phyloP scores from a whole-genome alignment of 2,888 invertebrate genomes.

The Pherbina coryleti region DNA sequence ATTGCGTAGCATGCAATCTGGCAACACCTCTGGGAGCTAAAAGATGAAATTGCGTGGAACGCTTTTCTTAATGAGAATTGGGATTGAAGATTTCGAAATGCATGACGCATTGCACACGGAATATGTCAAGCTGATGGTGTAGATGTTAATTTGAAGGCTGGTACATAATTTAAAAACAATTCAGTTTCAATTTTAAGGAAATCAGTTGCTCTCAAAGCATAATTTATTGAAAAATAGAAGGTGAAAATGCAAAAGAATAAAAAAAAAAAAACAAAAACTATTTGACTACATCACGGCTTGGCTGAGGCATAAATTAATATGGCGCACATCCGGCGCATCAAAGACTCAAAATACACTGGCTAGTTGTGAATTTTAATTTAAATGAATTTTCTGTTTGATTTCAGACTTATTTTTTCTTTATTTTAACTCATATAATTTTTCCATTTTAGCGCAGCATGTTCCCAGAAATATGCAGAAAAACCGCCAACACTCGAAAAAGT shows the following conservation, averaged over 20 bases:
- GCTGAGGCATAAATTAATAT: slow-evolving; percentile 25
- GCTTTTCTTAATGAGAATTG: slow-evolving; percentile 36
- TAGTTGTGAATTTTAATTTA: slow-evolving; percentile 7
- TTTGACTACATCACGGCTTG: neutral
- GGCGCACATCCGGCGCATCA: slow-evolving; percentile 14
- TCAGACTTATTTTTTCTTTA: neutral
- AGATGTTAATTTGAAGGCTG: neutral
- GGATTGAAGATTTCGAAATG: slow-evolving; percentile 26
- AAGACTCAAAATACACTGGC: neutral
- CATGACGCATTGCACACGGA: neutral
- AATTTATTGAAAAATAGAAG: neutral
- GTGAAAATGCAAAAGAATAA: neutral
- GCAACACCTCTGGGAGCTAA: slow-evolving; percentile 33
- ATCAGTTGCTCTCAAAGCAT: neutral
- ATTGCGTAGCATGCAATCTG: slow-evolving; percentile 38
- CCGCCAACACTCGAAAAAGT: neutral
- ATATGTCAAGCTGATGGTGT: neutral
- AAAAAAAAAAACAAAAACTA: neutral
- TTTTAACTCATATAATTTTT: neutral
- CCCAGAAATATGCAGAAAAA: neutral
- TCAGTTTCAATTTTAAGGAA: neutral
- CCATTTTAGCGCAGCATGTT: neutral
- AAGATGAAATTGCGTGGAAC: slow-evolving; percentile 33
- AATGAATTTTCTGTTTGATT: slow-evolving; percentile 32
- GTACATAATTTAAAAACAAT: neutral